Conservation (phyloP, 2,888 invertebrate species). For the Crematogaster levior region DNA sequence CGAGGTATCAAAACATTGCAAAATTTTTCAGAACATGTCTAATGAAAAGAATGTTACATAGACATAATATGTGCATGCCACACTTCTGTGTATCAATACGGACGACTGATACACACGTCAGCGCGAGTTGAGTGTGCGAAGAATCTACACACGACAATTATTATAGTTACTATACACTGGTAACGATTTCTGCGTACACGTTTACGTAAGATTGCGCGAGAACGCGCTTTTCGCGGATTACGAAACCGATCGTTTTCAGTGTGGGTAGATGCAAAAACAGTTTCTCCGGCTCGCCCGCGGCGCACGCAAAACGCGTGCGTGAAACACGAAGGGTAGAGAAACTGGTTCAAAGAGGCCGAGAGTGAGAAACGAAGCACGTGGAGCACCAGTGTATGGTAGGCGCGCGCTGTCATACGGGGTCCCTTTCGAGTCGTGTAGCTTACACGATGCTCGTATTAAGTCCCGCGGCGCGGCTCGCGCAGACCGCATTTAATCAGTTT, state of each 20-base stretch:
- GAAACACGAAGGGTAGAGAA: slow-evolving; percentile 33
- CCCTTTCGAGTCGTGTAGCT: slow-evolving; percentile 58
- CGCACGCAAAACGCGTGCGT: slow-evolving; percentile 31
- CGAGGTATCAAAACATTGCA: slow-evolving; percentile 16
- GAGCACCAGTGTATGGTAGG: slow-evolving; percentile 33
- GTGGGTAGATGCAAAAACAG: slow-evolving; percentile 34
- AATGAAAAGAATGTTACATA: slow-evolving; percentile 28
- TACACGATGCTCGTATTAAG: slow-evolving; percentile 59
- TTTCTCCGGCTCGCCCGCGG: slow-evolving; percentile 41
- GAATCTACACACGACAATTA: slow-evolving; percentile 41
- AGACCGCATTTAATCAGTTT: slow-evolving; percentile 85
- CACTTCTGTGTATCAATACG: not conserved
- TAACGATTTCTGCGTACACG: slow-evolving; percentile 25
- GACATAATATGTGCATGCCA: slow-evolving; percentile 4
- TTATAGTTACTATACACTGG: not conserved
- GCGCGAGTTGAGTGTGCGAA: not conserved
- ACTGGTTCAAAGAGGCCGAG: slow-evolving; percentile 52
- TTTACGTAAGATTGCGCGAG: slow-evolving; percentile 37
- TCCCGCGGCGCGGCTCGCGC: slow-evolving; percentile 56
- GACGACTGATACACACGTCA: not conserved
- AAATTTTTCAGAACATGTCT: slow-evolving; percentile 10
- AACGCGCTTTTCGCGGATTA: slow-evolving; percentile 38
- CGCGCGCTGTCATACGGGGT: slow-evolving; percentile 59
- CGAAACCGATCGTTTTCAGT: slow-evolving; percentile 39
- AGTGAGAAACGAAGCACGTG: slow-evolving; percentile 36